Conservation (phyloP, 2,888 invertebrate genomes). For the Plagodis pulveraria region DNA sequence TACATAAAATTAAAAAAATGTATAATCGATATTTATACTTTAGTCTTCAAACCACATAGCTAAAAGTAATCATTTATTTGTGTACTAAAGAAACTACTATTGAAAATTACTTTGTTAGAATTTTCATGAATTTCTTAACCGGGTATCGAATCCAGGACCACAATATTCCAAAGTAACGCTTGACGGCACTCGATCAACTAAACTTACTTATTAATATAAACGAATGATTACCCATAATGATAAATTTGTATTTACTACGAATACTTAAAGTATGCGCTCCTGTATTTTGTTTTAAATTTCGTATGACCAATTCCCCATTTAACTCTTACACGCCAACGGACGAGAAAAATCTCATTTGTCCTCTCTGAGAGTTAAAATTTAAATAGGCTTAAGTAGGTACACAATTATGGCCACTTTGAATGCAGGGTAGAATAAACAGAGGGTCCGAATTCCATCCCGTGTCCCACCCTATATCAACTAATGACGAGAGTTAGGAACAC, state of each 20-base stretch:
- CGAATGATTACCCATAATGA: too few species aligned
- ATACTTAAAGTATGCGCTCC: too few species aligned
- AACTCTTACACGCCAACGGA: conserved; percentile 26
- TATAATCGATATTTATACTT: too few species aligned
- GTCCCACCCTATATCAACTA: conserved; percentile 67
- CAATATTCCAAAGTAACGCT: too few species aligned
- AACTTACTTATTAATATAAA: too few species aligned
- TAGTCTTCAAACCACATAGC: too few species aligned
- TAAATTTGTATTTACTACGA: too few species aligned
- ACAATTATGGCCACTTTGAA: conserved; percentile 64
- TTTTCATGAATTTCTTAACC: neutral
- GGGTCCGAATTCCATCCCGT: conserved; percentile 49
- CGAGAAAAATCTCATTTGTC: conserved; percentile 40
- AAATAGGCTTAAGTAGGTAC: conserved; percentile 62
- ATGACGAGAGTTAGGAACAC: conserved; percentile 68
- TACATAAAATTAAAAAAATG: too few species aligned
- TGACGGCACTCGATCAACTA: too few species aligned
- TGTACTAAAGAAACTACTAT: too few species aligned
- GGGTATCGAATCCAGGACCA: neutral
- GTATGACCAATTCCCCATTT: conserved; percentile 22
- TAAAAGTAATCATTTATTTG: too few species aligned
- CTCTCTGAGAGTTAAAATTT: conserved; percentile 44
- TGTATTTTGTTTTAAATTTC: neutral
- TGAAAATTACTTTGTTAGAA: neutral
- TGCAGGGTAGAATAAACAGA: conserved; percentile 63